Evolutionary conservation across 1,140 invertebrate genomes (phyloP).

Genomic region (Neodiprion virginianus): DNA sequence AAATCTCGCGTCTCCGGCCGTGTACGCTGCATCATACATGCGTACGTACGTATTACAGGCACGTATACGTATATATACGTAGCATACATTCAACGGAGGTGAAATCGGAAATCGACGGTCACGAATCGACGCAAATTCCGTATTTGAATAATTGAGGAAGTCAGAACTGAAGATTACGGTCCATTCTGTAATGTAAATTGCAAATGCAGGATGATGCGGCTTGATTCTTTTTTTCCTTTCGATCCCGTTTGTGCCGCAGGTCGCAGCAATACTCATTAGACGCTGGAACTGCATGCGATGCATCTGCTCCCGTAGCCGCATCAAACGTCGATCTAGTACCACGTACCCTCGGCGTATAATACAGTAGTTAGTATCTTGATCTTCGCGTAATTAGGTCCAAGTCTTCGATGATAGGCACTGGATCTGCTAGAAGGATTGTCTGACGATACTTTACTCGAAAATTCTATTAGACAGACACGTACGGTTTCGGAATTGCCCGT

Average conservation of each 20-base stretch:
- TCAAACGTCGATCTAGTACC: background rate
- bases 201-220: background rate
- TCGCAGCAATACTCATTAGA: constrained; percentile 28
- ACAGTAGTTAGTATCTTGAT: background rate
- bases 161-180: constrained; percentile 21
- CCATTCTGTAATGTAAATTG: constrained; percentile 26
- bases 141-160: constrained; percentile 40
- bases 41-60: constrained; percentile 15
- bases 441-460: no score
- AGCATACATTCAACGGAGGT: constrained; percentile 17
- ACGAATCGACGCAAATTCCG: constrained; percentile 29
- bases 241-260: constrained; percentile 19
- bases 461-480: no score
- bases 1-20: background rate
- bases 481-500: no score
- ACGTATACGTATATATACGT: constrained; percentile 12
- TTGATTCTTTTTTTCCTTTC: constrained; percentile 14
- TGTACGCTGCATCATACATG: background rate
- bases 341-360: background rate
- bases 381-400: constrained; percentile 2
- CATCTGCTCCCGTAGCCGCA: constrained; percentile 18
- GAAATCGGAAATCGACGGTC: constrained; percentile 33
- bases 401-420: background rate
- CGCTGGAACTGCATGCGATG: constrained; percentile 11
- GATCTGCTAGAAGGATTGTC: no score